Evolutionary conservation across 1,140 invertebrate genomes (phyloP).

Genomic region (Meloidogyne floridensis): DNA sequence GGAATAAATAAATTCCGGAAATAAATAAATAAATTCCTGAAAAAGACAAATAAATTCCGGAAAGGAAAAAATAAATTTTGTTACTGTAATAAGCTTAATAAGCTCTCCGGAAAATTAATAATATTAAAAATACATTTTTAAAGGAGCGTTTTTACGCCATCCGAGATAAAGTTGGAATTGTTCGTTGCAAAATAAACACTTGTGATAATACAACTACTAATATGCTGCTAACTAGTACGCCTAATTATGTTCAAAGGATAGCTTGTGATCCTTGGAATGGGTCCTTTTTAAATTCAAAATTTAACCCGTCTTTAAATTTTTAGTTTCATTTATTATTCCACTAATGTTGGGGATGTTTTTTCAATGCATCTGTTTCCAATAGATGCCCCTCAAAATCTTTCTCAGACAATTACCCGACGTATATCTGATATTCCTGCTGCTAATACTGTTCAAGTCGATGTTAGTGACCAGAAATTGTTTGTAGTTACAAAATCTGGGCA

Average conservation of each 20-base stretch:
- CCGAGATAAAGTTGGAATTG: slow-evolving; percentile 44
- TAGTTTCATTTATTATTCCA: slow-evolving; percentile 49
- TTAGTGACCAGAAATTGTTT: slow-evolving; percentile 40
- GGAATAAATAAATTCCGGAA: too few species aligned
- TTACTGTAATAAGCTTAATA: too few species aligned
- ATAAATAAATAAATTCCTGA: too few species aligned
- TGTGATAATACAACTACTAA: slow-evolving; percentile 40
- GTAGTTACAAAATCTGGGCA: slow-evolving; percentile 47
- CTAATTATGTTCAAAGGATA: slow-evolving; percentile 43
- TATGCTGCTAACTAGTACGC: slow-evolving; percentile 32
- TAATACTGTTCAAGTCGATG: slow-evolving; percentile 42
- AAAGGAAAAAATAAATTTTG: too few species aligned
- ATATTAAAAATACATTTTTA: neutral
- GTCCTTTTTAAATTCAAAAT: slow-evolving; percentile 23
- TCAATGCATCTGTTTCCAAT: slow-evolving; percentile 49
- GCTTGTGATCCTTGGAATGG: slow-evolving; percentile 52
- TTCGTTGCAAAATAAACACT: slow-evolving; percentile 37
- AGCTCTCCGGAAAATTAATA: too few species aligned
- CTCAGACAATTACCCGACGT: slow-evolving; percentile 47
- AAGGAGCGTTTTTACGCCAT: slow-evolving; percentile 45
- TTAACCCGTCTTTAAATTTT: neutral
- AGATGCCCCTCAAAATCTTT: slow-evolving; percentile 42
- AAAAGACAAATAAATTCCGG: too few species aligned
- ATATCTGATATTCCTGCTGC: slow-evolving; percentile 46
- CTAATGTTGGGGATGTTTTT: slow-evolving; percentile 47